Evolutionary conservation across 1,140 invertebrate species (phyloP).

Genomic region (Stegodyphus dumicola): DNA sequence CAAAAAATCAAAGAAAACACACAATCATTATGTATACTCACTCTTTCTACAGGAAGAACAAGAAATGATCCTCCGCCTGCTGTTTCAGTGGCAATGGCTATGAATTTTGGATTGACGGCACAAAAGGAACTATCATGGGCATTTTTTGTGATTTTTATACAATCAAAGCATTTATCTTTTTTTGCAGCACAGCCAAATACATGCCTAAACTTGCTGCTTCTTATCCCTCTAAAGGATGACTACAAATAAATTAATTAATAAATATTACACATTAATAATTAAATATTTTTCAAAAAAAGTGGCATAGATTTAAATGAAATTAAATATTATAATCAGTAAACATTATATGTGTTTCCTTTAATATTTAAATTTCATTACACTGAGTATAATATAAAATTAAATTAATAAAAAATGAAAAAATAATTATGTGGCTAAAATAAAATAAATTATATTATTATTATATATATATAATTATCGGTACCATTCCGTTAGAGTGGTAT

Average conservation of each 20-base stretch:
- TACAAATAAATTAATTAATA: constrained; percentile 6
- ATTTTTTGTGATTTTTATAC: constrained; percentile 97
- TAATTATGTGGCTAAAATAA: no score
- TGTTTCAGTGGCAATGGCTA: constrained; percentile 88
- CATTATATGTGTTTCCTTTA: no score
- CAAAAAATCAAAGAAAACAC: no score
- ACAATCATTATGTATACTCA: constrained; percentile 74
- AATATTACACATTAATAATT: not conserved
- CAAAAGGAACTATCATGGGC: constrained; percentile 98
- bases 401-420: no score
- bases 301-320: no score
- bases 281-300: no score
- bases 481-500: no score
- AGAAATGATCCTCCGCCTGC: constrained; percentile 94
- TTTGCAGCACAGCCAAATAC: constrained; percentile 96
- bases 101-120: constrained; percentile 98
- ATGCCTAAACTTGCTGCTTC: constrained; percentile 97
- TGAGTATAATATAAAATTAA: no score
- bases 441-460: no score
- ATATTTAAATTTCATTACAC: no score
- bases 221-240: constrained; percentile 71
- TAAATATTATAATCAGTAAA: no score
- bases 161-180: constrained; percentile 98
- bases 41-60: constrained; percentile 88
- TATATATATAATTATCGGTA: no score